A percentile compares a stretch with the other conserved stretches of the same genome.
Evolutionary conservation across 2,888 invertebrate genomes (phyloP).

Genomic region (Drosophila diplacantha): DNA sequence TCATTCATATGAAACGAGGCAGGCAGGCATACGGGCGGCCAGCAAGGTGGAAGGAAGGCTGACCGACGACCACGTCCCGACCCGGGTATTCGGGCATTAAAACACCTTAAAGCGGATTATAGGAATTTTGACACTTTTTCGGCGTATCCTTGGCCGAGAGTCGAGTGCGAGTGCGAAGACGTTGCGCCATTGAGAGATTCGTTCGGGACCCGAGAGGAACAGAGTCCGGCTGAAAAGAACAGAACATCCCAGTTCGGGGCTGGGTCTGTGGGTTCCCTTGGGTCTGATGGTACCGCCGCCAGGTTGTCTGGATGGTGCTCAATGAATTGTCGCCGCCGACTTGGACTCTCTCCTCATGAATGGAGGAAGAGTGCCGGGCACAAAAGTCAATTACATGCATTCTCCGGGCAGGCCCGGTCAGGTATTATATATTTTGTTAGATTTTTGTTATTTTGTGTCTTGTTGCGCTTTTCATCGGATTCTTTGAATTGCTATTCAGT

Average conservation of each 20-base stretch:
- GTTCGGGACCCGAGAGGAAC: conserved; percentile 35
- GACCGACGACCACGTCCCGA: conserved; percentile 43
- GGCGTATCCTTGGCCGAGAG: conserved; percentile 60
- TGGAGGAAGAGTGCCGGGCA: conserved; percentile 57
- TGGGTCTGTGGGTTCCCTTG: conserved; percentile 40
- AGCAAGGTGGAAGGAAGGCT: conserved; percentile 20
- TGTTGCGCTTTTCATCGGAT: conserved; percentile 65
- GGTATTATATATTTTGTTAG: conserved; percentile 54
- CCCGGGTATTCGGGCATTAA: conserved; percentile 57
- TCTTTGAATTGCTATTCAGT: conserved; percentile 52
- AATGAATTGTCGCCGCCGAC: conserved; percentile 65
- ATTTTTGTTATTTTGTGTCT: conserved; percentile 44
- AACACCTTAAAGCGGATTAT: conserved; percentile 74
- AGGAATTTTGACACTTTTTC: conserved; percentile 74
- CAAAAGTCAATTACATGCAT: conserved; percentile 75
- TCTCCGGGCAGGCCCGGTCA: conserved; percentile 47
- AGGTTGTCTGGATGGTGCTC: conserved; percentile 61
- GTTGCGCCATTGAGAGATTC: conserved; percentile 66
- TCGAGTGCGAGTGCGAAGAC: conserved; percentile 33
- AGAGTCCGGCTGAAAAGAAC: conserved; percentile 24
- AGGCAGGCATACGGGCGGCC: conserved; percentile 51
- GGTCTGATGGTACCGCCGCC: conserved; percentile 44
- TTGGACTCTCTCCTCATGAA: conserved; percentile 35
- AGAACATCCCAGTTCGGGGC: not conserved
- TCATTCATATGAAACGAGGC: conserved; percentile 71